phyloP scores from a whole-genome alignment of 1,140 invertebrate genomes.

The Zaprionus taronus region DNA sequence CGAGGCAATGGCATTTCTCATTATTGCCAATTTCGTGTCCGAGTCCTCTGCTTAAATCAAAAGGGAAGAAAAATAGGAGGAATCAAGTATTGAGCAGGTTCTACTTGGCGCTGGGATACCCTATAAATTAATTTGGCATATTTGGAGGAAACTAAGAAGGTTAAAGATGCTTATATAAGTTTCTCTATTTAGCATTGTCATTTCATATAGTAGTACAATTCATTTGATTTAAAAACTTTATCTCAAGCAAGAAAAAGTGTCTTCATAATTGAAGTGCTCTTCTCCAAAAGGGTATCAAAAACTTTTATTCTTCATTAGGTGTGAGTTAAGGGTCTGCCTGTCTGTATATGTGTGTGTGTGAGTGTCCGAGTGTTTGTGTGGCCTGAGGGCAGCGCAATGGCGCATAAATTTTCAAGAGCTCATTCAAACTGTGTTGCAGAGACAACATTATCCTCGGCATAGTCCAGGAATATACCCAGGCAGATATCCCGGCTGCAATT shows the following conservation, averaged over 20 bases:
- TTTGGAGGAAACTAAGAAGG: too few species aligned
- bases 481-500: conserved; percentile 60
- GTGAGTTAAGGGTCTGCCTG: conserved; percentile 2
- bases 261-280: neutral
- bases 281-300: conserved; percentile 37
- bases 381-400: conserved; percentile 32
- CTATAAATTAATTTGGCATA: neutral
- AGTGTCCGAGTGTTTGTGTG: conserved; percentile 19
- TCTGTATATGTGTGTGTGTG: conserved; percentile 12
- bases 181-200: too few species aligned
- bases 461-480: conserved; percentile 14
- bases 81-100: neutral
- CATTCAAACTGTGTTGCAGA: conserved; percentile 16
- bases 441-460: conserved; percentile 42
- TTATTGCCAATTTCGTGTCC: conserved; percentile 63
- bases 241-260: neutral
- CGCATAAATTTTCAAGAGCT: conserved; percentile 17
- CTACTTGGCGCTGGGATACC: neutral
- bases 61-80: conserved; percentile 7
- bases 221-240: too few species aligned
- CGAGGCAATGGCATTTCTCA: conserved; percentile 60
- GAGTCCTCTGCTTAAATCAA: conserved; percentile 63
- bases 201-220: too few species aligned
- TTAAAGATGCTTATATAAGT: too few species aligned
- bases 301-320: conserved; percentile 22